A percentile compares a stretch with the other conserved stretches of the same genome.
phyloP scores from a whole-genome alignment of 2,113 vertebrate genomes.

The Eptesicus fuscus region DNA sequence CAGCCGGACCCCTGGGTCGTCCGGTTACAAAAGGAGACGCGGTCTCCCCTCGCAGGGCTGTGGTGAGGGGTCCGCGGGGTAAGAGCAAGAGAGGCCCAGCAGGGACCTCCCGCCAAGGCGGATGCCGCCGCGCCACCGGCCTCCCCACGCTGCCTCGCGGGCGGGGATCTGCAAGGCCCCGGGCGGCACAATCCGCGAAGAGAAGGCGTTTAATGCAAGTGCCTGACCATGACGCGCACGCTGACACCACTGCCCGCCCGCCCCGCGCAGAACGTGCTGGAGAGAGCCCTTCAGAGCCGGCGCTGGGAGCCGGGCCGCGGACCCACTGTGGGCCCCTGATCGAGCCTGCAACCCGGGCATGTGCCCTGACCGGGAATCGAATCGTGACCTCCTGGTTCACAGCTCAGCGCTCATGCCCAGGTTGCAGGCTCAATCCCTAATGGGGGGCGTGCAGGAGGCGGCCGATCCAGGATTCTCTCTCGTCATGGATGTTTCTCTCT shows the following conservation, averaged over 20 bases:
- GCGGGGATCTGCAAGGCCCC: background rate
- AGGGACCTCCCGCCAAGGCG: background rate
- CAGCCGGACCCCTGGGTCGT: too few relatives aligned
- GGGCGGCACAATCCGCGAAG: background rate
- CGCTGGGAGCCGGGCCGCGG: background rate
- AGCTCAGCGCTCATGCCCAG: too few relatives aligned
- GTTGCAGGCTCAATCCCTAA: too few relatives aligned
- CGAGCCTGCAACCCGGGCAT: too few relatives aligned
- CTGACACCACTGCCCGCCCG: background rate
- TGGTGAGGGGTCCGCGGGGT: background rate
- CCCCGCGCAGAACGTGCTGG: background rate
- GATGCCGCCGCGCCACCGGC: fast-evolving
- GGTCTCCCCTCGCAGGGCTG: background rate
- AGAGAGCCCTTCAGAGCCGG: background rate
- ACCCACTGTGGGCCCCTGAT: too few relatives aligned
- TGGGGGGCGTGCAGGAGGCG: too few relatives aligned
- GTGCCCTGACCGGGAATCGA: too few relatives aligned
- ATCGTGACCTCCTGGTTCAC: too few relatives aligned
- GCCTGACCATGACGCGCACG: background rate
- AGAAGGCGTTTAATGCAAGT: background rate
- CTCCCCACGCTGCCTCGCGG: fast-evolving
- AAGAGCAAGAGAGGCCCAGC: background rate
- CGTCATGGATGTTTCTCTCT: too few relatives aligned
- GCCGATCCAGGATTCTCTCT: too few relatives aligned
- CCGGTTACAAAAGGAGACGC: too few relatives aligned